Base-by-base conservation (phyloP, 2,888 invertebrate species). In the Gnatocerus cornutus region DNA sequence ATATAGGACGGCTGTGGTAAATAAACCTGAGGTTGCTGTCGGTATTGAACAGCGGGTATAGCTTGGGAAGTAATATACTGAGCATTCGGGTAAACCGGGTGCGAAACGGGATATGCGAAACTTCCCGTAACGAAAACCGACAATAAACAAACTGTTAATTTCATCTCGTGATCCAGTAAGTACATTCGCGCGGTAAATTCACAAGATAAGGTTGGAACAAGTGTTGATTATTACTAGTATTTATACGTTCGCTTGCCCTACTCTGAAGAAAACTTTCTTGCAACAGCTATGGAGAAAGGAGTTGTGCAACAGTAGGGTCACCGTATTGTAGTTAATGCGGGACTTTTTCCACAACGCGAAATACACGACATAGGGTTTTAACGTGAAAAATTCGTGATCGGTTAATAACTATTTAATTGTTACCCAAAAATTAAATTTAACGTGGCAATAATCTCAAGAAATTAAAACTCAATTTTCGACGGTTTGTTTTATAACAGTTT, bases 31-130 rank as follows among this genome's bases (percentile, higher is more conserved):
- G 68, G 59, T 45, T 69, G 67, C 29, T 67, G 72, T 66, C 66
- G 69, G 61, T 73, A 74, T 66, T 74, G 72, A 48, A 71, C 66
- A 50, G 50, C 27, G 5, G 78, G 77, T 62, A 79, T 69, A 27
- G 72, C 71, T 68, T 79, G 79, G 10, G 77, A 74, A 73, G 73
- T 69, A 12, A 76, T 71, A 55, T 77, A 79, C 59, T 77, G 80
- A 55, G 70, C 56, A 59, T 71, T 78, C 10, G 73, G 71, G 61
- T 79, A 80, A 21, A 72, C 73, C 9, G 80, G 79, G 45, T 80
- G 79, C n/a, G 79, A 77, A 14, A 78, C 73, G 4, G 80, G 78
- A 41, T 71, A 69, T 16, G 76, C 76, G 48, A 39, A 53, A 71
- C 62, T 67, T 62, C 48, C 62, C 50, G 58, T 52, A 37, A 71